Evolutionary conservation across 2,888 invertebrate genomes (phyloP), one percentile per base, ranked within the genome.

Genomic region (Epirrhoe alternata): DNA sequence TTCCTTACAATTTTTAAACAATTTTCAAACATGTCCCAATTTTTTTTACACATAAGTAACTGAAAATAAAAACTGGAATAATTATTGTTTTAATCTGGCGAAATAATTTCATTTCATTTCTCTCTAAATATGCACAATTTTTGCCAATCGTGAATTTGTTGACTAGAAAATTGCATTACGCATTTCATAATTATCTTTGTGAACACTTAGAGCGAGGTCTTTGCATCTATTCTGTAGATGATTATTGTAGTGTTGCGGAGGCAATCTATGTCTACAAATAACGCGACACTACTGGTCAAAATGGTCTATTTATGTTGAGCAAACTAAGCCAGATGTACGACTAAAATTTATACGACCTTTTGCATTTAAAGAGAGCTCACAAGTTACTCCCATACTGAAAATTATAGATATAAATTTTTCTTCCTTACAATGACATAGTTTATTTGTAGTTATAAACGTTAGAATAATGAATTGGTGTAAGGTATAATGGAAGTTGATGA

Each of bases 391-490:
- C 24, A 24, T 24, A 38, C 10, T 38, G 10, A 38, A 10, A 38
- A 38, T 10, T 38, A 38, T 38, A 6, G n/a, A n/a, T 38, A 12
- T 12, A 12, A 42, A 0, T 12, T 42, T 12, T 4, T 42, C 12
- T 42, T 42, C 12, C 1, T 42, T 42, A 1, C 38, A 42, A 42
- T 42, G 38, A 42, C 12, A 8, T 5, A 33, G 33, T 33, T 33
- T 7, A n/a, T 53, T 53, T 53, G 16, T 35, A 35, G 16, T 33
- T 33, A 35, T 35, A 24, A 24, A 24, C 24, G 12, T 31, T 57
- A 52, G 17, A 52, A n/a, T 16, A 17, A 61, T 35, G 33, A 45
- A 54, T 49, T 55, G 2, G 16, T 47, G 24, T 47, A 54, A 24
- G 31, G 7, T 59, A 31, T 31, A 56, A 30, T 14, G 30, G 45